Percentiles rank a stretch among this genome's conserved stretches.
Conservation (phyloP, 2,888 invertebrate genomes). For the Mactromeris polynyma region DNA sequence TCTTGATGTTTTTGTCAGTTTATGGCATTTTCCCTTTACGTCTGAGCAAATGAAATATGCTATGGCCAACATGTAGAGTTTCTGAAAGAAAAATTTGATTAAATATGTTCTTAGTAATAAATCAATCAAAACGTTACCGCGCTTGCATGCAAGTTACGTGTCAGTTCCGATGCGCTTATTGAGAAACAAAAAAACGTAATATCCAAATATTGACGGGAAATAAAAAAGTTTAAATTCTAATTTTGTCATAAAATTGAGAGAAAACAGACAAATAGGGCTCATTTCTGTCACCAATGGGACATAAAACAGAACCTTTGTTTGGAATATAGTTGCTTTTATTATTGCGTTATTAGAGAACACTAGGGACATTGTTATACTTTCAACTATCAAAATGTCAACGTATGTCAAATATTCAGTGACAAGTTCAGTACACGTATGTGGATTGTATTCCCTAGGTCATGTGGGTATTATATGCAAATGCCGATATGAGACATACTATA, state of each 20-base stretch:
- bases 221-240: neutral
- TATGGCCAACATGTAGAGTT: neutral
- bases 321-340: neutral
- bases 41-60: neutral
- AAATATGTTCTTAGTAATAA: neutral
- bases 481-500: neutral
- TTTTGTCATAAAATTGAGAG: neutral
- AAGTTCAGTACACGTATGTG: neutral
- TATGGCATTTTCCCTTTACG: neutral
- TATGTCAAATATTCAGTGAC: neutral
- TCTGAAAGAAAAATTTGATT: neutral
- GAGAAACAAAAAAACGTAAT: neutral
- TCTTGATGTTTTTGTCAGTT: neutral
- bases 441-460: neutral
- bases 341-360: neutral
- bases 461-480: neutral
- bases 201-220: neutral
- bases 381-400: conserved; percentile 2
- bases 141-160: neutral
- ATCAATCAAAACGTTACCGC: neutral
- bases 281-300: neutral
- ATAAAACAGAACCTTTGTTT: neutral
- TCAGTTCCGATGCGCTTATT: neutral
- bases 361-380: neutral
- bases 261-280: neutral